Percentiles rank a stretch among this genome's conserved stretches.
Evolutionary conservation across 2,888 invertebrate species (phyloP).

Genomic region (Thereva nobilitata): DNA sequence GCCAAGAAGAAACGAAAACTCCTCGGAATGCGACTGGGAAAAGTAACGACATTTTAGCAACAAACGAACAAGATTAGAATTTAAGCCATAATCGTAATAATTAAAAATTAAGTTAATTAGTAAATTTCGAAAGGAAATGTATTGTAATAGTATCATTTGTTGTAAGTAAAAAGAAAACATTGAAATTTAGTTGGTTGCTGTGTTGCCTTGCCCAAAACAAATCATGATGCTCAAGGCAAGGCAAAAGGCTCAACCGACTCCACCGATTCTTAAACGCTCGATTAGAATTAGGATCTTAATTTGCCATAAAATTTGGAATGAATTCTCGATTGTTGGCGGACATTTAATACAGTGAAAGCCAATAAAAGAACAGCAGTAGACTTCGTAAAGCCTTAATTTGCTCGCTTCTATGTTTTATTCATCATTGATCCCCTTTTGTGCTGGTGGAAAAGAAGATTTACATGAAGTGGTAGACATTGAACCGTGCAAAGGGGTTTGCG

Average conservation of each 20-base stretch:
- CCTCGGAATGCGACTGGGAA: constrained; percentile 69
- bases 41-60: constrained; percentile 71
- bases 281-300: constrained; percentile 29
- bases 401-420: constrained; percentile 16
- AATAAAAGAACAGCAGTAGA: not conserved
- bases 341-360: not conserved
- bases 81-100: not conserved
- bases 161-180: constrained; percentile 2
- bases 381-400: not conserved
- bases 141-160: no score
- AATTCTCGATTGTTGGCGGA: constrained; percentile 1
- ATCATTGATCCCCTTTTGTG: constrained; percentile 29
- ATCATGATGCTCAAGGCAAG: not conserved
- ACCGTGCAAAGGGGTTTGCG: not conserved
- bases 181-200: constrained; percentile 2
- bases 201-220: constrained; percentile 7
- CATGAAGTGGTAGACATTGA: constrained; percentile 12
- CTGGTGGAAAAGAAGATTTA: constrained; percentile 14
- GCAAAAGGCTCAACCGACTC: constrained; percentile 3
- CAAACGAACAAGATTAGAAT: constrained; percentile 14
- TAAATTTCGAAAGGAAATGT: no score
- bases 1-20: constrained; percentile 72
- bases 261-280: constrained; percentile 29
- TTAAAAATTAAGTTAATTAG: not conserved
- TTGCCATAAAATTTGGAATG: constrained; percentile 31